Conservation (phyloP, 2,888 invertebrate genomes). For the Luffia ferchaultella region DNA sequence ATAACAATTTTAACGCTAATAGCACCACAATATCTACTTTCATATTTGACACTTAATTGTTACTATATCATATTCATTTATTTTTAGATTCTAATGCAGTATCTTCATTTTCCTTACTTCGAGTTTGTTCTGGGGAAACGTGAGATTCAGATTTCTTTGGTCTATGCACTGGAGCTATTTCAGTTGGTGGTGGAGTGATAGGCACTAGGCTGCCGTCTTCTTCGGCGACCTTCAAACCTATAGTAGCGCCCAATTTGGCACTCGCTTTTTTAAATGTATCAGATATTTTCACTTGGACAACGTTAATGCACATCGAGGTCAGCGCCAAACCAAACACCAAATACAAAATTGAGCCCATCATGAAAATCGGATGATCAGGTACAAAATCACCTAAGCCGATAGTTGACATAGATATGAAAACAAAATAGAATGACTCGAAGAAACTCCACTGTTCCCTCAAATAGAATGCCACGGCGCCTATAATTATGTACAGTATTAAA, state of each 20-base stretch:
- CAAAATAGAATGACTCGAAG: slow-evolving; percentile 95
- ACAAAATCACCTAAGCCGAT: slow-evolving; percentile 96
- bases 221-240: slow-evolving; percentile 77
- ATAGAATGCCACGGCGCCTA: slow-evolving; percentile 84
- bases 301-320: slow-evolving; percentile 97
- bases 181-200: slow-evolving; percentile 45
- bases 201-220: slow-evolving; percentile 68
- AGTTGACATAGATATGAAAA: slow-evolving; percentile 96
- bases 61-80: neutral
- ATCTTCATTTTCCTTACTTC: slow-evolving; percentile 2
- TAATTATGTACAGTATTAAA: slow-evolving; percentile 83
- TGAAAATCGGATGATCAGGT: slow-evolving; percentile 86
- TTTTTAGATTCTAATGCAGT: neutral
- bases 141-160: slow-evolving; percentile 26
- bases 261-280: slow-evolving; percentile 86
- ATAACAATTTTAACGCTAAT: neutral
- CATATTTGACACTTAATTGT: neutral
- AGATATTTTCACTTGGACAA: slow-evolving; percentile 85
- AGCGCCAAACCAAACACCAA: slow-evolving; percentile 93
- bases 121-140: slow-evolving; percentile 17
- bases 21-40: neutral
- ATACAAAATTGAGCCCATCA: slow-evolving; percentile 93
- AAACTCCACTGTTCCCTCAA: slow-evolving; percentile 88
- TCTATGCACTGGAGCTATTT: slow-evolving; percentile 50
- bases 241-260: slow-evolving; percentile 84